Conservation (phyloP, 1,140 invertebrate genomes). For the Drosophila pachea region DNA sequence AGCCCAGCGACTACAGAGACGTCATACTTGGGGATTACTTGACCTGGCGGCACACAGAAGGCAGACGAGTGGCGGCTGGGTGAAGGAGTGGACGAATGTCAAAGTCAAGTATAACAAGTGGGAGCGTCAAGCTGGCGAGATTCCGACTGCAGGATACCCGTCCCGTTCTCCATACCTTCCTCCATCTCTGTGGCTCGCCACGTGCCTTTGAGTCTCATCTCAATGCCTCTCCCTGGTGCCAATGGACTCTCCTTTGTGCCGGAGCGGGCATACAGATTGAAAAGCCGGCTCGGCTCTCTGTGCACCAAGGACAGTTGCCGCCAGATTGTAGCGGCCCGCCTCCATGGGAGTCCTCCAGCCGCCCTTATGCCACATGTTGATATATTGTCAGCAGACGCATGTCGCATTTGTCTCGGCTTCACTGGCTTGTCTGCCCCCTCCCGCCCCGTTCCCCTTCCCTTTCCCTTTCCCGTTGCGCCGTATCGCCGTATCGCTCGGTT, state of each 20-base stretch:
- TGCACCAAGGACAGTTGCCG: conserved; percentile 34
- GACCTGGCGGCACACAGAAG: conserved; percentile 19
- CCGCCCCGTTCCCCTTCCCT: not conserved
- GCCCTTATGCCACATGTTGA: conserved; percentile 65
- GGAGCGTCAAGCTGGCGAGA: too few species aligned
- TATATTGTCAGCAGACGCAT: conserved; percentile 78
- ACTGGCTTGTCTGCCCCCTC: conserved; percentile 8
- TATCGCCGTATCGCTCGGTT: not conserved
- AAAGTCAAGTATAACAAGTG: conserved; percentile 53
- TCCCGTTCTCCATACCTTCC: too few species aligned
- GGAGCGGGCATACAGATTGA: conserved; percentile 33
- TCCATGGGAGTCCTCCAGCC: not conserved
- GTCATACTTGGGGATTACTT: conserved; percentile 25
- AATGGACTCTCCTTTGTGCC: too few species aligned
- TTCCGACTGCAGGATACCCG: too few species aligned
- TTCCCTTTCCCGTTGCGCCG: not conserved
- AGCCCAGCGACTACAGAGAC: not conserved
- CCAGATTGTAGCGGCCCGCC: not conserved
- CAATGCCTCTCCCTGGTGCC: too few species aligned
- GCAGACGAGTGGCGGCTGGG: not conserved
- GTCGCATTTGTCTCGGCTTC: conserved; percentile 73
- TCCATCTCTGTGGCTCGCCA: too few species aligned
- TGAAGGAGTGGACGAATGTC: conserved; percentile 20
- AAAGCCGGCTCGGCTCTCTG: conserved; percentile 48
- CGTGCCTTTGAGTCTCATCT: too few species aligned